Conservation (phyloP, 1,140 invertebrate species). For the Phenacoccus solenopsis region DNA sequence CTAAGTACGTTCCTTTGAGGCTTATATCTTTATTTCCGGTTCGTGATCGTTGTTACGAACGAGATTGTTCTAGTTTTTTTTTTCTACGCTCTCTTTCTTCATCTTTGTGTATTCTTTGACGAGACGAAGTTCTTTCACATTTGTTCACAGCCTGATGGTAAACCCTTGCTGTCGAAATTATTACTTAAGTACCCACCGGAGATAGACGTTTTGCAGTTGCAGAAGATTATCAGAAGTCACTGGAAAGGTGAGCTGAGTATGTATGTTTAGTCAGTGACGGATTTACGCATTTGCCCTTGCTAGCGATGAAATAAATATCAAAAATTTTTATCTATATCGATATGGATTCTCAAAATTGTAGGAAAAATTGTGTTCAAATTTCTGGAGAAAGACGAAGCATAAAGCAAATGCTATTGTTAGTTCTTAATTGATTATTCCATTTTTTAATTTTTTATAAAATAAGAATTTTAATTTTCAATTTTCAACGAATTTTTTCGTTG, state of each 20-base stretch:
- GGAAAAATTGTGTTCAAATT: neutral
- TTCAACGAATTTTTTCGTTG: no score
- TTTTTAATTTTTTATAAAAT: no score
- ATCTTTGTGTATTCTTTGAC: neutral
- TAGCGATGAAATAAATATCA: no score
- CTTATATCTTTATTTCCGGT: conserved; percentile 2
- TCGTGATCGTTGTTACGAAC: neutral
- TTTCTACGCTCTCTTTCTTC: neutral
- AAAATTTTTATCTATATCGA: no score
- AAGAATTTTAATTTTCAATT: no score
- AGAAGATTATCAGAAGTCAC: conserved; percentile 45
- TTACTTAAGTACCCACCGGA: conserved; percentile 46
- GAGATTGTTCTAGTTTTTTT: conserved; percentile 3
- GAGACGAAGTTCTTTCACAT: neutral
- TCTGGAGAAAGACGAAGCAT: no score
- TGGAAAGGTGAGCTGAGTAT: conserved; percentile 40
- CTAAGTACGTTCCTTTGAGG: neutral
- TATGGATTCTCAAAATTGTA: neutral
- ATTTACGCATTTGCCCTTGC: no score
- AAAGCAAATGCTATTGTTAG: no score
- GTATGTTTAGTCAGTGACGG: neutral
- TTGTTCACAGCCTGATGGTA: conserved; percentile 36
- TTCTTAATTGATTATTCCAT: no score
- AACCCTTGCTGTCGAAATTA: conserved; percentile 37
- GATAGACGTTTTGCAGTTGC: conserved; percentile 45